Conservation (phyloP, 2,113 vertebrate species). For the Phyllostomus hastatus region DNA sequence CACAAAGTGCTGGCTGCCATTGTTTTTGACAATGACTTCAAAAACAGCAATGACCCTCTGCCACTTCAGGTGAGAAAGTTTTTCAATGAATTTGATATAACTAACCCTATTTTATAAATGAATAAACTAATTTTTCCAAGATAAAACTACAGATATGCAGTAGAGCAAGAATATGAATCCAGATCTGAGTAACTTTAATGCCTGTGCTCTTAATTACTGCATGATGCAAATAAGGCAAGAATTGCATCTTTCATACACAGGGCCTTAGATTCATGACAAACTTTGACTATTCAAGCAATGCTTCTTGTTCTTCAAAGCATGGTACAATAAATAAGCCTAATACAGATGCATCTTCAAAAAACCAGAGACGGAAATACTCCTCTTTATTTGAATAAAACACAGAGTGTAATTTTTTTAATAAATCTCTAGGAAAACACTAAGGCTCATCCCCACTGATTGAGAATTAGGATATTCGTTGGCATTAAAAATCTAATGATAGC, state of each 20-base stretch:
- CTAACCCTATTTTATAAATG: not conserved
- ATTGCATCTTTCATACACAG: not conserved
- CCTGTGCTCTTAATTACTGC: not conserved
- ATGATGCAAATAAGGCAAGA: not conserved
- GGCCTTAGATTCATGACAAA: not conserved
- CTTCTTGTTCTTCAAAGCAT: not conserved
- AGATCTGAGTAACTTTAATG: not conserved
- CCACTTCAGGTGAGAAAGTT: constrained; percentile 87
- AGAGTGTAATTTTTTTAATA: not conserved
- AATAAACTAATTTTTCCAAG: not conserved
- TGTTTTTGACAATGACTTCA: constrained; percentile 88
- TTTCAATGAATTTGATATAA: not conserved
- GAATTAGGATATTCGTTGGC: not conserved
- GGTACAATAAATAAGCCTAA: not conserved
- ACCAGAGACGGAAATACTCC: not conserved
- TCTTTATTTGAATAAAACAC: not conserved
- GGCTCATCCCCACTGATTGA: not conserved
- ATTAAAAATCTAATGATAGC: not conserved
- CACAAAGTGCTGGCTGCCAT: constrained; percentile 87
- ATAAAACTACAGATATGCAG: not conserved
- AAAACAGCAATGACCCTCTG: constrained; percentile 82
- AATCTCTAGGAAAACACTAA: not conserved
- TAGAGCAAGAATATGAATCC: not conserved
- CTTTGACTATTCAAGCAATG: not conserved
- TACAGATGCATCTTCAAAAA: not conserved